Evolutionary conservation across 2,888 invertebrate genomes (phyloP).

Genomic region (Steinernema hermaphroditum): DNA sequence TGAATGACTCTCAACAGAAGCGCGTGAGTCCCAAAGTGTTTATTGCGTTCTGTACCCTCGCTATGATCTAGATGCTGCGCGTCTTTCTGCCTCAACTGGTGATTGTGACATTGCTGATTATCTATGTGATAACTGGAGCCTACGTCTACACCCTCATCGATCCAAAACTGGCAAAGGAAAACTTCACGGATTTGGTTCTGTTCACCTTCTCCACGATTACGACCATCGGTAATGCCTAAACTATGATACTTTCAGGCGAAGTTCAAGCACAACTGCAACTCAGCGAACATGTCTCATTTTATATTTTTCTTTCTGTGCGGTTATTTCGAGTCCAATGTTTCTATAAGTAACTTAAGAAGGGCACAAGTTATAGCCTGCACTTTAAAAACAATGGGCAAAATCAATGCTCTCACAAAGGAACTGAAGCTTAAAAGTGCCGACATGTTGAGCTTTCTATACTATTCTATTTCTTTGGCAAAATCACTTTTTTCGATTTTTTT

Average conservation of each 20-base stretch:
- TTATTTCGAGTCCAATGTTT: too few species aligned
- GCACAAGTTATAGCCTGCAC: too few species aligned
- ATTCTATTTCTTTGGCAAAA: too few species aligned
- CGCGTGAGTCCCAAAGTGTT: constrained; percentile 5
- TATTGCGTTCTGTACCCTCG: neutral
- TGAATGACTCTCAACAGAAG: neutral
- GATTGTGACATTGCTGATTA: constrained; percentile 19
- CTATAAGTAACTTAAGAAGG: too few species aligned
- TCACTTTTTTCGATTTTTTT: too few species aligned
- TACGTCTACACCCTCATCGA: constrained; percentile 35
- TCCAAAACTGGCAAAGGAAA: constrained; percentile 25
- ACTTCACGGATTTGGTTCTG: constrained; percentile 36
- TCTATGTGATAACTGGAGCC: constrained; percentile 36
- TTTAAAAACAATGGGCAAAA: too few species aligned
- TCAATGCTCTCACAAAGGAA: too few species aligned
- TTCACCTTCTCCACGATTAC: constrained; percentile 37
- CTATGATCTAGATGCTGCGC: constrained; percentile 17
- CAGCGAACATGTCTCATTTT: too few species aligned
- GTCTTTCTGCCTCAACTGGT: constrained; percentile 33
- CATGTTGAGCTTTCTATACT: too few species aligned
- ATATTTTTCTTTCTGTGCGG: neutral
- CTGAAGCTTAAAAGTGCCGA: too few species aligned
- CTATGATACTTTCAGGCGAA: neutral
- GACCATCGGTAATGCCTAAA: constrained; percentile 32
- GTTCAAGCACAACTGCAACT: too few species aligned